Base-by-base conservation (phyloP, 2,888 invertebrate genomes). In the Cancer borealis region DNA sequence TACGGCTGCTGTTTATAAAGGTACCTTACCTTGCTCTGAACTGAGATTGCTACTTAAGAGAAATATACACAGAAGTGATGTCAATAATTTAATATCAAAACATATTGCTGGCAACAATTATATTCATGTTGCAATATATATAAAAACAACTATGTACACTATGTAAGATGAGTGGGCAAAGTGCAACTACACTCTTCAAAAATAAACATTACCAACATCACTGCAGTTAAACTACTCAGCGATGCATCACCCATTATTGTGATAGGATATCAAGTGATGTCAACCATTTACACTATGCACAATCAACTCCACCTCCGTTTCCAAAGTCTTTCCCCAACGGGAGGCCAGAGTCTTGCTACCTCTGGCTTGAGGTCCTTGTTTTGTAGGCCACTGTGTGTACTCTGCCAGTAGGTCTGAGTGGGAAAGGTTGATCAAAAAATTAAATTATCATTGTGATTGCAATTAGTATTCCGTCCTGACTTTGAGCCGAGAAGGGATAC, bases 321-420 rank as follows among this genome's bases (percentile, higher is more conserved):
- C 90, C 39, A 60, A 12, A 14, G 26, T 47, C 5, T 26, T n/a
- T n/a, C n/a, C 30, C 10, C 46, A 21, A 94, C n/a, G 5, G 94
- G 94, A 60, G 94, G 94, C 94, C 94, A 94, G 45, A 94, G 90
- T 49, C 47, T 94, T n/a, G 60, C 49, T 26, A 94, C 87, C 79
- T 94, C 92, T 4, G 26, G 39, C 30, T 90, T 92, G 12, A 94
- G 14, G 3, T 92, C 92, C 21, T 45, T 54, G 46, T 94, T 66
- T n/a, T 92, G 39, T 10, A 94, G 46, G 46, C 94, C 94, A 94
- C 60, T 90, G 92, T n/a, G 90, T 30, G 66, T 94, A 94, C 92
- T 94, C 94, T n/a, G 60, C 14, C 47, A 46, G 84, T 26, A 94
- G 87, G 84, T 84, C 94, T 94, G 94, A 17, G 10, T 17, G 26